Evolutionary conservation across 2,888 invertebrate genomes (phyloP), one percentile per base, ranked within the genome.

Genomic region (Leptarthrus brevirostris): DNA sequence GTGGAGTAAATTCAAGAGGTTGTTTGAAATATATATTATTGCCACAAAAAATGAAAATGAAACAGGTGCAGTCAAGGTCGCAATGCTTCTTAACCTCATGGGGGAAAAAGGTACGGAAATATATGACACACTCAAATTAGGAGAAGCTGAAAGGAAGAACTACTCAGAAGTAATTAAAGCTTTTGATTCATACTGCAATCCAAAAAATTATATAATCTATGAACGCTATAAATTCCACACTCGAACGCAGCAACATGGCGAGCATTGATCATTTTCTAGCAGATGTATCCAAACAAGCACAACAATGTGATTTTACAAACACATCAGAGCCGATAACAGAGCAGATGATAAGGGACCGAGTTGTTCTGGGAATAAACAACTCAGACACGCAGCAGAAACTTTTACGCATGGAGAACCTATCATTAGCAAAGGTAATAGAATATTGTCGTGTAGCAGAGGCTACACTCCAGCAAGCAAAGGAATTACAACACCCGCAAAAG

Each of bases 401-500:
- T 47, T 47, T 69, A 3, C 3, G 47, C 3, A 47, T 26, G 26
- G 69, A 69, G 18, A 69, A 47, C 0, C 24, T 69, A 16, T 22
- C 40, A 6, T 47, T 69, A n/a, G 22, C 2, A 3, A 44, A 69
- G 14, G 69, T 24, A 4, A 22, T 44, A 8, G 26, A 69, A 14
- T 0, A 47, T 3, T 18, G 26, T 8, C 4, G 69, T 10, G 20
- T 69, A 40, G 3, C 20, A 8, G 69, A 69, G 34, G 44, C 2
- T 3, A 47, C 69, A 24, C 53, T 47, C 22, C 64, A 72, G 56
- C 64, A 74, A 12, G 73, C 70, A 0, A n/a, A 75, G 22, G 24
- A 72, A 40, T 44, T 74, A 61, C 75, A 74, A 52, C 2, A 22
- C 10, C 2, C 54, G 10, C 54, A 54, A 10, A 22, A 22, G 24